phyloP scores from a whole-genome alignment of 2,888 invertebrate species.

The Actias luna region DNA sequence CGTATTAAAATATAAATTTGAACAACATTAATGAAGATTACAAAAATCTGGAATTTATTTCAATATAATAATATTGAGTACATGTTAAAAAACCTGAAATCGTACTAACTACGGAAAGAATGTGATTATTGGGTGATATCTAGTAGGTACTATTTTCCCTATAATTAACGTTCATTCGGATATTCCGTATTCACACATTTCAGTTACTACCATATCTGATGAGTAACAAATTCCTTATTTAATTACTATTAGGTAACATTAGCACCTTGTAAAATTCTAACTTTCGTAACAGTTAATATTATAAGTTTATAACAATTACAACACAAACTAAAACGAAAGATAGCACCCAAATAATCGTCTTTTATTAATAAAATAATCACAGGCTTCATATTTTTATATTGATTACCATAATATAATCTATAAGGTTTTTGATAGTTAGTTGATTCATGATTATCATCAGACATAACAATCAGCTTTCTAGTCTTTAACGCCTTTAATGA shows the following conservation, averaged over 20 bases:
- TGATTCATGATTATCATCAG: conserved; percentile 9
- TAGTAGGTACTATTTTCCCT: not conserved
- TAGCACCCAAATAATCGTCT: not conserved
- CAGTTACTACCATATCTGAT: conserved; percentile 14
- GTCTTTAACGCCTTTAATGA: conserved; percentile 52
- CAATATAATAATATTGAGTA: not conserved
- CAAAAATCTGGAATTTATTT: too few species aligned
- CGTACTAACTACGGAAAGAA: not conserved
- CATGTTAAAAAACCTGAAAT: not conserved
- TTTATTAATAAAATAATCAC: conserved; percentile 5
- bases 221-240: conserved; percentile 22
- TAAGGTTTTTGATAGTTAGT: conserved; percentile 8
- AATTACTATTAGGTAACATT: conserved; percentile 30
- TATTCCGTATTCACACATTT: conserved; percentile 12
- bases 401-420: not conserved
- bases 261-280: conserved; percentile 28
- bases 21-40: not conserved
- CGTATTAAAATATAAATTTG: conserved; percentile 36
- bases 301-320: not conserved
- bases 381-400: not conserved
- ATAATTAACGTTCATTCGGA: conserved; percentile 13
- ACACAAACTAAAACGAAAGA: not conserved
- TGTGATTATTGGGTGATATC: not conserved
- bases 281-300: conserved; percentile 24
- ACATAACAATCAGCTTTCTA: conserved; percentile 33